Conservation (phyloP, 30 jellyfish, hydroid and myxozoan genomes). For the Catostylus mosaicus region DNA sequence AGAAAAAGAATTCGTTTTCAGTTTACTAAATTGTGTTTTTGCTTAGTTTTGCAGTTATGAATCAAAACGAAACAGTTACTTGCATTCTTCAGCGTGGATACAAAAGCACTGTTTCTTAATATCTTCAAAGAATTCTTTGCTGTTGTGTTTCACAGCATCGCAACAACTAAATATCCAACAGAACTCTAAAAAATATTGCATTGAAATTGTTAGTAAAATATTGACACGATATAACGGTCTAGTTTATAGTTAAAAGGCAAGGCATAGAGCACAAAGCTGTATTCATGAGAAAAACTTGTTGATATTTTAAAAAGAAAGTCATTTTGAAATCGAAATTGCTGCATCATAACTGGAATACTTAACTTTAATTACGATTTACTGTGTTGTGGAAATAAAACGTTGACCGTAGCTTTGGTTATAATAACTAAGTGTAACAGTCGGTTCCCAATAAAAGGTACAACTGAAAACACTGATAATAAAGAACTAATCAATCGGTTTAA, state of each 20-base stretch:
- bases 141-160: not conserved
- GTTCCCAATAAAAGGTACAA: not conserved
- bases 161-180: not conserved
- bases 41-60: too few relatives aligned
- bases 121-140: not conserved
- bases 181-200: not conserved
- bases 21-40: too few relatives aligned
- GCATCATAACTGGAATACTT: not conserved
- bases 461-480: not conserved
- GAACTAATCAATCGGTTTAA: not conserved
- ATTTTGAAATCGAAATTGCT: too few relatives aligned
- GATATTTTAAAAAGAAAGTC: too few relatives aligned
- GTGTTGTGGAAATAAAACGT: not conserved
- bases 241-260: not conserved
- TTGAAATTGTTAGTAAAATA: not conserved
- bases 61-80: too few relatives aligned
- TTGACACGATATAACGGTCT: not conserved
- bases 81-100: too few relatives aligned
- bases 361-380: not conserved
- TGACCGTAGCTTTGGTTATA: not conserved
- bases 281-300: too few relatives aligned
- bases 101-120: not conserved
- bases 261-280: too few relatives aligned
- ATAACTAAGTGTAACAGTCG: not conserved
- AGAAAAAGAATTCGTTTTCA: too few relatives aligned